phyloP scores from a whole-genome alignment of 2,888 invertebrate species.

The Acholoe squamosa region DNA sequence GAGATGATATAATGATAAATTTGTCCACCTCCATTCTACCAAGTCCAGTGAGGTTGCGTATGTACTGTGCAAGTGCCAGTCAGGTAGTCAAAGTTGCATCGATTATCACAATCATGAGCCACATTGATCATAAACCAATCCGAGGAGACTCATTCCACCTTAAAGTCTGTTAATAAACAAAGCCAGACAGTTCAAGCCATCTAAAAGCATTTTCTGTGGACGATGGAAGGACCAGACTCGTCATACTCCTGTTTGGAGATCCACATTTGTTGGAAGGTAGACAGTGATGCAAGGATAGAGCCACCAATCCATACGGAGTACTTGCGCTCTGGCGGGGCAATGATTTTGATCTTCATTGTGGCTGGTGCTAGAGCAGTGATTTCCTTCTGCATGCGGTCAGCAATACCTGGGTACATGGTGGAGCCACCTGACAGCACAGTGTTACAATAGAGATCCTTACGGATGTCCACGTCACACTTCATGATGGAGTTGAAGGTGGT shows the following conservation, averaged over 20 bases:
- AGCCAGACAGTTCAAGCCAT: background rate
- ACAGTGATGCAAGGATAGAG: conserved; percentile 78
- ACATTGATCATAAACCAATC: too few species aligned
- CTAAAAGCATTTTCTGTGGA: conserved; percentile 98
- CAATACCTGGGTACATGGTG: conserved; percentile 62
- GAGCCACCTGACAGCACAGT: conserved; percentile 93
- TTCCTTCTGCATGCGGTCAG: conserved; percentile 76
- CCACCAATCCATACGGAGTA: conserved; percentile 86
- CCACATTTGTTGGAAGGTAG: conserved; percentile 81
- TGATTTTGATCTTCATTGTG: conserved; percentile 97
- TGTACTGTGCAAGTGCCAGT: too few species aligned
- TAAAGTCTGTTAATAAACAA: background rate
- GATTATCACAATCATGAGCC: too few species aligned
- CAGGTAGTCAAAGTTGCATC: too few species aligned
- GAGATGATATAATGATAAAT: too few species aligned
- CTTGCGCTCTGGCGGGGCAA: conserved; percentile 94
- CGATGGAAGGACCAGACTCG: conserved; percentile 92
- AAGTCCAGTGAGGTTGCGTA: too few species aligned
- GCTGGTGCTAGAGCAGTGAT: conserved; percentile 92
- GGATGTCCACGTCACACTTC: conserved; percentile 82
- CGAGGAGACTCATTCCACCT: too few species aligned
- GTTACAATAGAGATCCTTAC: conserved; percentile 82
- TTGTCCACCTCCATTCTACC: too few species aligned
- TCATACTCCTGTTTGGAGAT: conserved; percentile 80
- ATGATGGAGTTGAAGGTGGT: conserved; percentile 81